Base-by-base conservation (phyloP, 1,140 invertebrate species). In the Forficula auricularia region DNA sequence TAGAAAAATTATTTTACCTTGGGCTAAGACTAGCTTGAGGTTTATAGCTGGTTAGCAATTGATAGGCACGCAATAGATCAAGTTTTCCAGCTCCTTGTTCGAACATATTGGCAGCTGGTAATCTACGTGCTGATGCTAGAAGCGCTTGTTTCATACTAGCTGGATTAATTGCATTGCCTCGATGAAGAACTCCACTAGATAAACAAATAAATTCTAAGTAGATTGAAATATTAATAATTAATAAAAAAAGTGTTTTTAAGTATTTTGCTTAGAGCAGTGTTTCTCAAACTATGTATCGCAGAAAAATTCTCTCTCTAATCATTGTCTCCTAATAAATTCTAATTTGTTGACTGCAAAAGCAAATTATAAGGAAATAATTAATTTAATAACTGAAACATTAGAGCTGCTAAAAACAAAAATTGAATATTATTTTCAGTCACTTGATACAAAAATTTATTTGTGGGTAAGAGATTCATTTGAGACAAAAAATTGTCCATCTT, bases 51-150 rank as follows among this genome's bases (percentile, higher is more conserved):
- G 73, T 70, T 1, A 91, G 62, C 13, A 82, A 71, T 60, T 87
- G 77, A 59, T 82, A 86, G 14, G 87, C 86, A 52, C 76, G 77
- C 7, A 92, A 65, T 14, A 96, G 67, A 63, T 95, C 87, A 18
- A 97, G 64, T 63, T 90, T 90, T 42, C 92, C 92, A 54, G 84
- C 82, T 2, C 92, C 92, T 65, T 97, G 92, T 58, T 97, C 92
- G 64, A 96, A 96, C 82, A 97, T 96, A 52, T 87, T 87, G 22
- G 87, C 77, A 16, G 80, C 78, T 1, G 81, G 75, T 22, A 97
- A 64, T 36, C 87, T 65, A 32, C 79, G 64, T 0, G 91, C 89
- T 0, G 89, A 90, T 36, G 79, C 77, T 62, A 92, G 79, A 3
- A 97, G 62, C 2, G 88, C 84, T 64, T 97, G 91, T 58, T 96